phyloP scores from a whole-genome alignment of 2,113 vertebrate species.

The Proteles cristata region DNA sequence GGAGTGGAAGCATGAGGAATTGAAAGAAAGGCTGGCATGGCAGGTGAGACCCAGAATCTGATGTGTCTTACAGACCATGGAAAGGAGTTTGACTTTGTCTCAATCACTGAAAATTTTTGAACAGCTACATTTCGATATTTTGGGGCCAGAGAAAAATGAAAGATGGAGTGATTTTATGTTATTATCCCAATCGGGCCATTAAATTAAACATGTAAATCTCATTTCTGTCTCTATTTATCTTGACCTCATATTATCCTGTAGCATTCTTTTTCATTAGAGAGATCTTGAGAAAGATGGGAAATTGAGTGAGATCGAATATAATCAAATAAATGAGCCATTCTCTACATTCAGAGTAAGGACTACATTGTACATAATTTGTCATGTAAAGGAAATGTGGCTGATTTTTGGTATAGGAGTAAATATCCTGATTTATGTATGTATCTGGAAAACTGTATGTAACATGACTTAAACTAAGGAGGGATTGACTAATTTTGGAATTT shows the following conservation, averaged over 20 bases:
- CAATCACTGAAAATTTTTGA: neutral
- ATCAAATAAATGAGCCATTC: neutral
- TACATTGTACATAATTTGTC: neutral
- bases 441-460: neutral
- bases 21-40: too few relatives aligned
- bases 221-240: neutral
- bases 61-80: neutral
- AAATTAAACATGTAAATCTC: neutral
- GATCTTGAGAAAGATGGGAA: neutral
- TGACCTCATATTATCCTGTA: neutral
- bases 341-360: neutral
- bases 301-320: neutral
- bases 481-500: neutral
- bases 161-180: neutral
- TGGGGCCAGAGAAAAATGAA: neutral
- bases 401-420: neutral
- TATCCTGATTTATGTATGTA: neutral
- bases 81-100: neutral
- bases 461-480: neutral
- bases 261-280: neutral
- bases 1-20: too few relatives aligned
- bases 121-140: neutral
- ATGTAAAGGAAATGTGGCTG: neutral
- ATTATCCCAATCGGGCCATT: neutral
- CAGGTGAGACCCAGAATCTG: neutral